Base-by-base conservation (phyloP, 1,140 invertebrate genomes). In the Anoplolepis gracilipes region DNA sequence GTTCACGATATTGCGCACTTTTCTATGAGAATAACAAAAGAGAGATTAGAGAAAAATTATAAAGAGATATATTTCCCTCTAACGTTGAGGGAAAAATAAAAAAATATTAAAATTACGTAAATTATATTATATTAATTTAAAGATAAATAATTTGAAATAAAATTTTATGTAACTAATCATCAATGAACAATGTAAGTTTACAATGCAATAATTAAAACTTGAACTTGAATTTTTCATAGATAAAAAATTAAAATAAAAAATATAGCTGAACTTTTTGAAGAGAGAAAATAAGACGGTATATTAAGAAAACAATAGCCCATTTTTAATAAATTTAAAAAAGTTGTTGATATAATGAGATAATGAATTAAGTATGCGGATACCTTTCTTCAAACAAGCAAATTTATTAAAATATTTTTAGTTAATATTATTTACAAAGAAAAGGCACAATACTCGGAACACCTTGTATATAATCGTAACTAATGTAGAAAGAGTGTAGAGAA, bases 391-490 rank as follows among this genome's bases (percentile, higher is more conserved):
- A 33, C 22, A 55, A 53, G 0, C 19, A 19, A 70, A 30, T 11
- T 28, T 30, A 28, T 53, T 30, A 8, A 64, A 13, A 49, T 78
- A 13, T 13, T 25, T 55, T 36, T 49, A 16, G 1, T 49, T 16
- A 25, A 25, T n/a, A 65, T 33, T 36, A 42, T 33, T 22, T 57
- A 5, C 7, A n/a, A 42, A 33, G 33, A 30, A 69, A n/a, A n/a
- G 7, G 6, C 19, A 16, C 13, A 19, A 61, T 39, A 42, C 19
- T 19, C 10, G 16, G 28, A 46, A 82, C 78, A 82, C 67, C 67
- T 61, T 59, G 67, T 82, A 72, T 73, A 73, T 46, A 42, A 42
- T 73, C n/a, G 39, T 33, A 73, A 82, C 36, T 82, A 61, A 73
- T 46, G 36, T 46, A 28, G 36, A 55, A 46, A 39, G 25, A 72